phyloP scores from a whole-genome alignment of 2,113 vertebrate genomes.

The Cephalopterus ornatus region DNA sequence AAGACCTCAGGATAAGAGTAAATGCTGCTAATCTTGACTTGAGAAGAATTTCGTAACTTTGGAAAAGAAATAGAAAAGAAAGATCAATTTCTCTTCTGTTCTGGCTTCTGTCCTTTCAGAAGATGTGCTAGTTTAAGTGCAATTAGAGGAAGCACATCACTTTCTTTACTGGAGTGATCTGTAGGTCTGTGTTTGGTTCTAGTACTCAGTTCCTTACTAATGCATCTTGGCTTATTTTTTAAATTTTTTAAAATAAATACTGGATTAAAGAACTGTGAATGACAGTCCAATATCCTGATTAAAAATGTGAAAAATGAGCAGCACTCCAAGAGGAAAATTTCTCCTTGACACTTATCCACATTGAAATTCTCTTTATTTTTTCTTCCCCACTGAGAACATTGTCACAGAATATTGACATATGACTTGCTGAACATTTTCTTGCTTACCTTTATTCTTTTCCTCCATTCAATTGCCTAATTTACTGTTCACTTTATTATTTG shows the following conservation, averaged over 20 bases:
- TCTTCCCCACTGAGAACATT: not conserved
- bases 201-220: not conserved
- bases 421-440: not conserved
- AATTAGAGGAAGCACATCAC: not conserved
- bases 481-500: not conserved
- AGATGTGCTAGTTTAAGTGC: not conserved
- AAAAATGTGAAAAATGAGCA: not conserved
- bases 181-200: not conserved
- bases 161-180: not conserved
- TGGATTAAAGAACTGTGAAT: not conserved
- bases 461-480: not conserved
- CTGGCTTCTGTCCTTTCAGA: not conserved
- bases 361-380: not conserved
- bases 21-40: not conserved
- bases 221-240: not conserved
- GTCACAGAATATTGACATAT: not conserved
- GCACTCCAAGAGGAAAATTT: not conserved
- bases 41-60: not conserved
- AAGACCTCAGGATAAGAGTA: not conserved
- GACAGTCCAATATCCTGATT: not conserved
- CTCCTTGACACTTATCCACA: not conserved
- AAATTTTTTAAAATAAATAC: not conserved
- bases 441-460: not conserved
- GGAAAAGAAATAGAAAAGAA: not conserved
- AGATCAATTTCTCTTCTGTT: not conserved